phyloP scores from a whole-genome alignment of 2,888 invertebrate genomes.

The Clunio marinus region DNA sequence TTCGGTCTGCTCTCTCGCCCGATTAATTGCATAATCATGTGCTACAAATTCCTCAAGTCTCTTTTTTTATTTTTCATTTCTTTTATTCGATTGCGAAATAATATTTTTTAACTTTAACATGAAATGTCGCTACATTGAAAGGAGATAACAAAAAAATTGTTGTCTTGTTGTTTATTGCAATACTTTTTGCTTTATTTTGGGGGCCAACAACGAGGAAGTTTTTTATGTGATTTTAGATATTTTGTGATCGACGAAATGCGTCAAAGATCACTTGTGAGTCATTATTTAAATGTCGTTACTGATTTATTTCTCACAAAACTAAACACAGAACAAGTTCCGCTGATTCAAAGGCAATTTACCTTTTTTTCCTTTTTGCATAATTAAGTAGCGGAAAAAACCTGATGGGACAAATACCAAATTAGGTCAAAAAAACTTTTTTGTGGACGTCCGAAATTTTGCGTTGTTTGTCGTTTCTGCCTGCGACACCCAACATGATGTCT shows the following conservation, averaged over 20 bases:
- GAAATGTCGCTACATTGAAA: conserved; percentile 7
- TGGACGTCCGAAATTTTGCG: conserved; percentile 7
- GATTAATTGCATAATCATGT: conserved; percentile 39
- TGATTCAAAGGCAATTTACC: background rate
- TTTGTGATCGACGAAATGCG: conserved; percentile 1
- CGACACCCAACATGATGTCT: conserved; percentile 14
- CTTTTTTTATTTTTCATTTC: background rate
- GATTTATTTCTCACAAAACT: background rate
- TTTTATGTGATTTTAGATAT: conserved; percentile 12
- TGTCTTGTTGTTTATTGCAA: background rate
- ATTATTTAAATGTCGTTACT: background rate
- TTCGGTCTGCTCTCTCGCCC: conserved; percentile 26
- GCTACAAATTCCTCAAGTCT: conserved; percentile 34
- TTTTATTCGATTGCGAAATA: conserved; percentile 4
- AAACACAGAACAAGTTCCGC: conserved; percentile 27
- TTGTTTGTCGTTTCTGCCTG: background rate
- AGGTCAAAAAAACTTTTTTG: conserved; percentile 18
- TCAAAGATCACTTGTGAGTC: conserved; percentile 6
- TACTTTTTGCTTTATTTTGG: background rate
- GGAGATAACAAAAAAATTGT: background rate
- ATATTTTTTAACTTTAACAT: background rate
- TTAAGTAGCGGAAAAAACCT: conserved; percentile 19
- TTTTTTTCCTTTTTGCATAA: conserved; percentile 22
- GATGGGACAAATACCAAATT: conserved; percentile 15
- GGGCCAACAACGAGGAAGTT: conserved; percentile 6